Base-by-base conservation (phyloP, 2,113 vertebrate species). In the Kryptolebias marmoratus region DNA sequence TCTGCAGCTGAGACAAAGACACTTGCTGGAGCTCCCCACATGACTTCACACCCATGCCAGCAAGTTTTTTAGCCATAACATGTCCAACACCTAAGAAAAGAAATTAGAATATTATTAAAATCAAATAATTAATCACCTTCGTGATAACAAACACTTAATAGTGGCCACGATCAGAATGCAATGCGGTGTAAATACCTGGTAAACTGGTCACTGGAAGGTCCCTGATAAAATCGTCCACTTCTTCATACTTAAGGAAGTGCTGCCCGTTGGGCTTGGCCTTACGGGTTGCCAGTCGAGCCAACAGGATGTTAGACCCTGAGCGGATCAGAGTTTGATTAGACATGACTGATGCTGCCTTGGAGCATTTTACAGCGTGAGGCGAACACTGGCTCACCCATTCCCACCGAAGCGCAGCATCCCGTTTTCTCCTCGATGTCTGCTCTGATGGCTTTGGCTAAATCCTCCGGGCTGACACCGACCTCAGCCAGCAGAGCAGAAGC, bases 191-290 rank as follows among this genome's bases (percentile, higher is more conserved):
- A 64, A 49, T 91, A 98, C 97, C 98, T 95, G 97, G 98, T 64
- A 99, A 94, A 86, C 92, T 96, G 73, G 92, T 96, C 76, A 99
- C 96, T 12, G 94, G 89, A 45, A 98, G 95, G 14, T 96, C 95
- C 91, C 96, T 94, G 80, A 99, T 97, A 85, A 99, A 99, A 85
- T 99, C 97, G 80, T 99, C 97, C 14, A 98, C 97, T 68, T 97
- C 95, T 83, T 98, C 97, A 49, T 95, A 92, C 84, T 95, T 96
- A 73, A 99, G 91, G 81, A 97, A 94, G 91, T 97, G 95, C 12
- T 97, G 97, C 12, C 97, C 97, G 32, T 99, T 94, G 55, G 98
- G 98, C 78, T 99, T 99, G 83, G 98, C 97, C 89, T 94, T 96
- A 42, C 96, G 95, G 39, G 97, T 99, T 53, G 97, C 96, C 93